Percentiles rank a stretch among this genome's conserved stretches.
These are phyloP conservation scores for Meteorus colon DNA, from an alignment of 2,888 invertebrate genomes.

Conservation along the genomic window DNA sequence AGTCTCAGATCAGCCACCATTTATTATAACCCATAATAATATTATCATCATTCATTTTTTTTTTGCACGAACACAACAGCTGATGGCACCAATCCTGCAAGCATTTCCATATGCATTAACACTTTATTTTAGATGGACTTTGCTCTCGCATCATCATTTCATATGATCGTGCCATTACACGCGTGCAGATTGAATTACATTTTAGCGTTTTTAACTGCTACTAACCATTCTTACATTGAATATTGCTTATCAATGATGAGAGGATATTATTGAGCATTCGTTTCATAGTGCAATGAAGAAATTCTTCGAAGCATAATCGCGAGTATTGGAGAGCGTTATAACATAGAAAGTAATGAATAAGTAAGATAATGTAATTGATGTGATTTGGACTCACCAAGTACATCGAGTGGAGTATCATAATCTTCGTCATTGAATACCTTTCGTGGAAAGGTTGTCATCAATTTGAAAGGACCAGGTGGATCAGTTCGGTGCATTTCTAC, in stretches of 20 bases:
- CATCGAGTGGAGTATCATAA: constrained; percentile 89
- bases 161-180: not conserved
- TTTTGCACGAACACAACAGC: constrained; percentile 88
- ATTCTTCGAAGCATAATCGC: no score
- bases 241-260: no score
- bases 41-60: constrained; percentile 59
- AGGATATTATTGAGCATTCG: no score
- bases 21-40: not conserved
- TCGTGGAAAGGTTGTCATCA: constrained; percentile 94
- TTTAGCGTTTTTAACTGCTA: no score
- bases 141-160: not conserved
- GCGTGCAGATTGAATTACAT: no score
- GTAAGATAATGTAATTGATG: not conserved
- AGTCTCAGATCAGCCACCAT: not conserved
- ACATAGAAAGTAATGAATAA: no score
- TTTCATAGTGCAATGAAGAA: no score
- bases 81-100: constrained; percentile 87
- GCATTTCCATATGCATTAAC: constrained; percentile 31
- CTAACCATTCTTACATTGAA: no score
- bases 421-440: constrained; percentile 91
- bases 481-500: constrained; percentile 89
- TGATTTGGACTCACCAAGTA: constrained; percentile 79
- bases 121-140: not conserved
- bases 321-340: no score
- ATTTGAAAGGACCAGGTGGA: constrained; percentile 80